Percentiles rank a stretch among this genome's conserved stretches.
These are phyloP conservation scores for Hoplostethus mediterraneus DNA, from an alignment of 2,797 vertebrate genomes.

Conservation along the genomic window DNA sequence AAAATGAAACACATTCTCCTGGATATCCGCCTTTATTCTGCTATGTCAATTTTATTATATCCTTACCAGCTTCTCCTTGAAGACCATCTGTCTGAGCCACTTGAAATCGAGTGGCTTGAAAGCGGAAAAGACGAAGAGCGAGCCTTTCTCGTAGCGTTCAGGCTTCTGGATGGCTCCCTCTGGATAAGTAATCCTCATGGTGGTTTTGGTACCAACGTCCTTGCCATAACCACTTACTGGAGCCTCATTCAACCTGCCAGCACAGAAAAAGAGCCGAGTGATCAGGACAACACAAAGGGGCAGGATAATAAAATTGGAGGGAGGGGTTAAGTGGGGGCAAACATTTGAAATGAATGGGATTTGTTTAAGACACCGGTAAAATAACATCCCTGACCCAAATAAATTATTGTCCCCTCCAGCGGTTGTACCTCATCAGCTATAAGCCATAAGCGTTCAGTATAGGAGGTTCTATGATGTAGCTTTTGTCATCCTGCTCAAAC, in stretches of 20 bases:
- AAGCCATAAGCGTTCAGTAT: neutral
- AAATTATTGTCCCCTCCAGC: neutral
- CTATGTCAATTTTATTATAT: neutral
- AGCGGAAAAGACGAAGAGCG: conserved; percentile 95
- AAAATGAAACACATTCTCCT: neutral
- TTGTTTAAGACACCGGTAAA: neutral
- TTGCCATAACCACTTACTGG: conserved; percentile 91
- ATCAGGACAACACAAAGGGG: neutral
- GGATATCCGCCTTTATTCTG: neutral
- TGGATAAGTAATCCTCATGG: conserved; percentile 96
- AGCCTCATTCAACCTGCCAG: conserved; percentile 92
- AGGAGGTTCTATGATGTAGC: neutral
- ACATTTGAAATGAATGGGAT: neutral
- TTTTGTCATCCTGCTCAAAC: neutral
- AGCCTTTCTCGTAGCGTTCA: conserved; percentile 93
- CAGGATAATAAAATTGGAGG: too few relatives aligned
- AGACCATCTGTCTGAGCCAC: conserved; percentile 97
- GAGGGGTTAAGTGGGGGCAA: too few relatives aligned
- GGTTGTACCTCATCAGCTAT: neutral
- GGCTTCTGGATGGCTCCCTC: conserved; percentile 96
- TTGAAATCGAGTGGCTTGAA: conserved; percentile 98
- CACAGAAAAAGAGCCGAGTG: neutral
- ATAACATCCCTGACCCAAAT: neutral
- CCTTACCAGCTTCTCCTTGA: conserved; percentile 95
- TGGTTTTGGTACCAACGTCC: conserved; percentile 97